Evolutionary conservation across 1,140 invertebrate genomes (phyloP), one percentile per base, ranked within the genome.

Genomic region (Lepidostoma basale): DNA sequence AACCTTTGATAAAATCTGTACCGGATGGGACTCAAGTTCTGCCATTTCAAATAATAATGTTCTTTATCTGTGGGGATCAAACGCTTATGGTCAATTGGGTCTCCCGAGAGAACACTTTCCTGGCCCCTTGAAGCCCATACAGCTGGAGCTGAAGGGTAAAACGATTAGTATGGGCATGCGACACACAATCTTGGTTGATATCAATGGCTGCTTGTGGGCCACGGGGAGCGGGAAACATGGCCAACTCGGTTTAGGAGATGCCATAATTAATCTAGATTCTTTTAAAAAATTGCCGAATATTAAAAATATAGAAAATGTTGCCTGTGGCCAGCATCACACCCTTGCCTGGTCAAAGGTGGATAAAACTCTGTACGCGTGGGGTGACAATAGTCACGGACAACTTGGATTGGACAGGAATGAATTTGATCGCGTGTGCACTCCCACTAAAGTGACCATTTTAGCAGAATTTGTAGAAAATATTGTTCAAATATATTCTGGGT

Each of bases 351-450:
- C 81, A 20, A 76, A 79, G 30, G 78, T 84, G 58, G 85, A 86
- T 18, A 81, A 85, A 44, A 77, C 90, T 23, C 81, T 88, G 14
- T 83, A 80, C 74, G 85, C 85, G 0, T 90, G 91, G 85, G 92
- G 92, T 12, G 88, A 89, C 73, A 93, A 93, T 76, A 92, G 88
- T 77, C 86, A 88, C 75, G 87, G 89, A 0, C 92, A 93, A 75
- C 76, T 90, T 36, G 84, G 88, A 3, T 65, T 88, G 6, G 79
- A 84, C 75, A 80, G 78, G 26, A 75, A 77, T 45, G 75, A 76
- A 67, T 75, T 76, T 63, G 77, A 75, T 58, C 78, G 78, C 73
- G 75, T 79, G 26, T 81, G 73, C 72, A 77, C 77, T 66, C 78
- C 82, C 59, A 83, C 78, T 74, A 83, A 84, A 75, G 83, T 82